Percentiles rank a stretch among this genome's conserved stretches.
Evolutionary conservation across 2,888 invertebrate species (phyloP).

Genomic region (Diarsia dahlii): DNA sequence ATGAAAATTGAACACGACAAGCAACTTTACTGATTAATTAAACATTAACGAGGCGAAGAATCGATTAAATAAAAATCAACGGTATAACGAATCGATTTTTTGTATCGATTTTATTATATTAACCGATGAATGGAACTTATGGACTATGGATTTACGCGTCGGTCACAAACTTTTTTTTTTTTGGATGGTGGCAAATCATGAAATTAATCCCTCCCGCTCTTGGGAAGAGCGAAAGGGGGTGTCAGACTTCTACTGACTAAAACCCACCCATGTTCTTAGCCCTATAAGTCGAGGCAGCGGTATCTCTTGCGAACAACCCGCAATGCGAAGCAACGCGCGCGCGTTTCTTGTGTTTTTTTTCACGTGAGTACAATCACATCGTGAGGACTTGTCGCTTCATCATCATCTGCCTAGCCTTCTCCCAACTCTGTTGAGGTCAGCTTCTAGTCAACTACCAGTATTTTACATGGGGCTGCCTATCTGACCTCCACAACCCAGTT

Average conservation of each 20-base stretch:
- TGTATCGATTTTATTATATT: slow-evolving; percentile 55
- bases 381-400: background rate
- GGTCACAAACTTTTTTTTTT: no score
- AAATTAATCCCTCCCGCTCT: no score
- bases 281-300: no score
- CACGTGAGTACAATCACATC: no score
- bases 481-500: no score
- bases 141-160: background rate
- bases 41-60: slow-evolving; percentile 66
- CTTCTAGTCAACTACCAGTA: background rate
- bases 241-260: no score
- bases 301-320: no score
- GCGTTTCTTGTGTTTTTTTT: background rate
- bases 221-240: no score
- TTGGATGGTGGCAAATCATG: no score
- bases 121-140: slow-evolving; percentile 41
- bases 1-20: slow-evolving; percentile 61
- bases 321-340: background rate
- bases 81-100: slow-evolving; percentile 62
- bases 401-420: background rate
- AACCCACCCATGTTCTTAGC: no score
- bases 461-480: background rate
- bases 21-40: slow-evolving; percentile 62
- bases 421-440: background rate
- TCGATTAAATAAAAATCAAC: slow-evolving; percentile 64